A percentile compares a stretch with the other conserved stretches of the same genome.
Conservation (phyloP, 2,113 vertebrate genomes). For the Cynoglossus semilaevis region DNA sequence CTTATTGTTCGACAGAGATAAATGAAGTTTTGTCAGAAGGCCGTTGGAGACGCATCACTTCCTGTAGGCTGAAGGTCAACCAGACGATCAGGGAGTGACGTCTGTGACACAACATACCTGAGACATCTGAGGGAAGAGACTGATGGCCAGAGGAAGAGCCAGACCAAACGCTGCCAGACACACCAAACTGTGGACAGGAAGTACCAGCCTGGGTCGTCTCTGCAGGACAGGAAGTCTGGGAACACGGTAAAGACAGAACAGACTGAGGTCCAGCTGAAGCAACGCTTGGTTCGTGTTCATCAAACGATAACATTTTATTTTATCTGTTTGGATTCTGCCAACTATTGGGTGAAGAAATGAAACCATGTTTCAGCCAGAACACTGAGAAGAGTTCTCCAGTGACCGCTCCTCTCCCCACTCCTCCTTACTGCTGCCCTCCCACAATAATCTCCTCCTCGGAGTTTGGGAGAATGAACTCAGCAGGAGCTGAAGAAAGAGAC, state of each 20-base stretch:
- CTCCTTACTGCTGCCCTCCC: slow-evolving; percentile 18
- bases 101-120: slow-evolving; percentile 74
- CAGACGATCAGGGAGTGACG: background rate
- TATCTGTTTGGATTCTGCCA: too few species aligned
- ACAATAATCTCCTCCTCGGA: slow-evolving; percentile 54
- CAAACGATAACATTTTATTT: too few species aligned
- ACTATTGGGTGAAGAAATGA: too few species aligned
- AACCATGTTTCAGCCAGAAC: too few species aligned
- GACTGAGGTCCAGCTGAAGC: too few species aligned
- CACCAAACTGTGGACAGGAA: slow-evolving; percentile 89
- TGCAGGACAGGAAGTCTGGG: slow-evolving; percentile 83
- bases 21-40: too few species aligned
- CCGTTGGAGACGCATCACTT: too few species aligned
- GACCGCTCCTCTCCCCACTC: background rate
- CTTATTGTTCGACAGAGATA: too few species aligned
- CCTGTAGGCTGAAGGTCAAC: too few species aligned
- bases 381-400: too few species aligned
- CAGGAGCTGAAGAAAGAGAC: slow-evolving; percentile 67
- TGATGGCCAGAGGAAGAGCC: slow-evolving; percentile 93
- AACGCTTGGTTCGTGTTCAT: too few species aligned
- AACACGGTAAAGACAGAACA: background rate
- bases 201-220: slow-evolving; percentile 76
- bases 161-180: slow-evolving; percentile 88
- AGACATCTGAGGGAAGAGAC: slow-evolving; percentile 93
- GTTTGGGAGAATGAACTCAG: slow-evolving; percentile 72